These are phyloP conservation scores for Pogoniulus pusillus DNA, from an alignment of 2,797 vertebrate genomes.

Conservation along the genomic window DNA sequence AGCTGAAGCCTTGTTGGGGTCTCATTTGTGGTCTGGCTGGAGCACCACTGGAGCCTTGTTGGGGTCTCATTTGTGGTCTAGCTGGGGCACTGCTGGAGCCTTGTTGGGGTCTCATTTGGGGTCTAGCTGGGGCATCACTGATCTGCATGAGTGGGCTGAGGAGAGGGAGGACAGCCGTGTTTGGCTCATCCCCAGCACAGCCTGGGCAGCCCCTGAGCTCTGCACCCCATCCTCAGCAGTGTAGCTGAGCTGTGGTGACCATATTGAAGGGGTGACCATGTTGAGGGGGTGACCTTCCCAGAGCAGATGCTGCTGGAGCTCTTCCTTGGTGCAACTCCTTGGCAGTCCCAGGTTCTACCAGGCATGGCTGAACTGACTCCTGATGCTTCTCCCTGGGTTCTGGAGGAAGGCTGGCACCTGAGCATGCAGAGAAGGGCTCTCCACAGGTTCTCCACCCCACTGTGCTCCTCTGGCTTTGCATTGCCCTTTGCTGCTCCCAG, in stretches of 20 bases:
- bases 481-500: not conserved
- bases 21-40: no score
- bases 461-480: not conserved
- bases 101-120: no score
- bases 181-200: not conserved
- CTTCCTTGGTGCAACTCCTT: not conserved
- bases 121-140: no score
- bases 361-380: not conserved
- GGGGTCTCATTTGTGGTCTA: no score
- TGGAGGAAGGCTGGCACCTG: not conserved
- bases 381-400: not conserved
- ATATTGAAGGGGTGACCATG: not conserved
- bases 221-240: not conserved
- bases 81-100: no score
- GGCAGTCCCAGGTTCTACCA: not conserved
- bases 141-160: accelerated
- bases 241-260: not conserved
- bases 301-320: not conserved
- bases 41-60: no score
- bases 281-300: not conserved
- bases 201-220: not conserved
- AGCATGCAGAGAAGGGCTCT: not conserved
- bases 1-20: no score
- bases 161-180: not conserved
- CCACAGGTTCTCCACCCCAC: accelerated